Evolutionary conservation across 2,888 invertebrate species (phyloP).

Genomic region (Xestoiulus laeticollis): DNA sequence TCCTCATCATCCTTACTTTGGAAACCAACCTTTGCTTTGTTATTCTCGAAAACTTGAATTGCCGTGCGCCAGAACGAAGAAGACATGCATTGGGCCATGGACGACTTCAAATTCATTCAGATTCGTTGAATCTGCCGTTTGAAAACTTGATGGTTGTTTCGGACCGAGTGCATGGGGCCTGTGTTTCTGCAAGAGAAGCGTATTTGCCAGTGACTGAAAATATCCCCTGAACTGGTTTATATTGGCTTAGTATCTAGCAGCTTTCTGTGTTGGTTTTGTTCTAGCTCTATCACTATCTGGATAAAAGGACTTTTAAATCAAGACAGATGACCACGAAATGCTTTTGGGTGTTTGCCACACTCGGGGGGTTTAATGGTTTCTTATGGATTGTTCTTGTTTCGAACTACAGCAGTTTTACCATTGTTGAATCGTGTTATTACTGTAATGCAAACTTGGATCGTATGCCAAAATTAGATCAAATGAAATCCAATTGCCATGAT

Average conservation of each 20-base stretch:
- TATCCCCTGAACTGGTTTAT: neutral
- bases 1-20: neutral
- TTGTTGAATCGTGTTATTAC: neutral
- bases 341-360: neutral
- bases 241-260: neutral
- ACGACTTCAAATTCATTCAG: neutral
- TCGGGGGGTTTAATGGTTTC: neutral
- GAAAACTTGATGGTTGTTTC: neutral
- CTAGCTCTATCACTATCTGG: neutral
- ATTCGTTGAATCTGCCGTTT: neutral
- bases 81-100: conserved; percentile 18
- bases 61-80: neutral
- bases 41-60: neutral
- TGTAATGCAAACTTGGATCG: no score
- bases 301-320: conserved; percentile 18
- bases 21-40: neutral
- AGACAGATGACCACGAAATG: conserved; percentile 44
- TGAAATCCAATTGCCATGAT: no score
- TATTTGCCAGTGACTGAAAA: conserved; percentile 3
- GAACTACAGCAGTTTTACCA: neutral
- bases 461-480: no score
- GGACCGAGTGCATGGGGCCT: neutral
- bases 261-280: neutral
- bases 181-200: neutral
- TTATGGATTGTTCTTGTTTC: neutral